Conservation (phyloP, 2,888 invertebrate genomes). For the Globia sparganii region DNA sequence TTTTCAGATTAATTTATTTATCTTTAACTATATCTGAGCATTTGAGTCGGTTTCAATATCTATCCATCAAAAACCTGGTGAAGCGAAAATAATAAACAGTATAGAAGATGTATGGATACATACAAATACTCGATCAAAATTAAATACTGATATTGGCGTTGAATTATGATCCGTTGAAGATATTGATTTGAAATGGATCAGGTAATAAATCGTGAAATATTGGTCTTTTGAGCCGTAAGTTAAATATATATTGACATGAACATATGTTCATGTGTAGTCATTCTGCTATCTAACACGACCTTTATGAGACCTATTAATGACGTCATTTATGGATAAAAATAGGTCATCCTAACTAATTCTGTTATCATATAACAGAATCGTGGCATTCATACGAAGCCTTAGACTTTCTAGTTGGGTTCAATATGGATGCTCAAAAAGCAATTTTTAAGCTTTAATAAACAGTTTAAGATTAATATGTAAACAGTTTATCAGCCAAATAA, state of each 20-base stretch:
- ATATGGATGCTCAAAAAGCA: background rate
- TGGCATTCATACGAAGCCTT: background rate
- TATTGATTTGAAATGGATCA: background rate
- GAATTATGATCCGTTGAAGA: conserved; percentile 7
- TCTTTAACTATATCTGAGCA: background rate
- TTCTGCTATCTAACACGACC: background rate
- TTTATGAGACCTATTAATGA: background rate
- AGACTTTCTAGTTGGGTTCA: background rate
- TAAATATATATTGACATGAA: no score
- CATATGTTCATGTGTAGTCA: no score
- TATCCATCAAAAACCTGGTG: background rate
- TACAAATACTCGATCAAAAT: background rate
- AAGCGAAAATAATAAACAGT: background rate
- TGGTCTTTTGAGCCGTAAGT: background rate
- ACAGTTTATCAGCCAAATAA: background rate
- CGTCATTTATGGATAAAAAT: background rate
- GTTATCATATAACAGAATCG: no score
- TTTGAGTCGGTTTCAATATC: background rate
- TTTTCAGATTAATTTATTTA: background rate
- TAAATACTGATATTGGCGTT: background rate
- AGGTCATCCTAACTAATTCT: background rate
- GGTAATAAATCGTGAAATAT: background rate
- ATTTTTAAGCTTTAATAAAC: no score
- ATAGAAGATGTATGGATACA: background rate
- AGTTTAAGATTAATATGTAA: no score